These are phyloP conservation scores for Chondrosia reniformis DNA, from an alignment of 37 sponge, comb jelly and placozoan species.

Conservation along the genomic window DNA sequence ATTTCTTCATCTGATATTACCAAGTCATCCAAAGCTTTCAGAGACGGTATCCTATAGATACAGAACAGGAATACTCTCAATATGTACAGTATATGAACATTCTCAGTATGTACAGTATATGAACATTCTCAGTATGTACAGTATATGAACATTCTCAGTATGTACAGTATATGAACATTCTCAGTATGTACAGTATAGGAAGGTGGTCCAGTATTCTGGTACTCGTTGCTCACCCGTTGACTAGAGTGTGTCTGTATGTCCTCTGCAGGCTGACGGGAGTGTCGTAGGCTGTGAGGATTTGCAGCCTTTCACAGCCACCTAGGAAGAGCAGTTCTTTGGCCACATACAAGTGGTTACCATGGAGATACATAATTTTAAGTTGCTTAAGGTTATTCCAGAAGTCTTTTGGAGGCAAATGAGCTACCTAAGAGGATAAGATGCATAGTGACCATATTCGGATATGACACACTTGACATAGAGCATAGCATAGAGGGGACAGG, in stretches of 20 bases:
- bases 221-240: slow-evolving; percentile 54
- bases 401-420: slow-evolving; percentile 27
- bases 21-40: slow-evolving; percentile 71
- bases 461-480: too few species aligned
- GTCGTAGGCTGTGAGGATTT: slow-evolving; percentile 65
- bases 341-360: slow-evolving; percentile 49
- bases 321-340: slow-evolving; percentile 10
- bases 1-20: slow-evolving; percentile 85
- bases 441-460: background rate
- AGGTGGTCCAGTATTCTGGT: background rate
- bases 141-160: background rate
- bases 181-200: background rate
- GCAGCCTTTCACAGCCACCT: slow-evolving; percentile 35
- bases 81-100: background rate
- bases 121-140: background rate
- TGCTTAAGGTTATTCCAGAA: slow-evolving; percentile 55
- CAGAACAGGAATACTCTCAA: background rate
- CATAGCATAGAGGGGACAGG: background rate
- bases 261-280: slow-evolving; percentile 65
- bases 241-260: slow-evolving; percentile 72
- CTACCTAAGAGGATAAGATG: slow-evolving; percentile 39
- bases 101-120: background rate
- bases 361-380: slow-evolving; percentile 67
- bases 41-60: slow-evolving; percentile 39
- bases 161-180: background rate